Conservation (phyloP, 2,888 invertebrate species). For the Trisateles emortualis region DNA sequence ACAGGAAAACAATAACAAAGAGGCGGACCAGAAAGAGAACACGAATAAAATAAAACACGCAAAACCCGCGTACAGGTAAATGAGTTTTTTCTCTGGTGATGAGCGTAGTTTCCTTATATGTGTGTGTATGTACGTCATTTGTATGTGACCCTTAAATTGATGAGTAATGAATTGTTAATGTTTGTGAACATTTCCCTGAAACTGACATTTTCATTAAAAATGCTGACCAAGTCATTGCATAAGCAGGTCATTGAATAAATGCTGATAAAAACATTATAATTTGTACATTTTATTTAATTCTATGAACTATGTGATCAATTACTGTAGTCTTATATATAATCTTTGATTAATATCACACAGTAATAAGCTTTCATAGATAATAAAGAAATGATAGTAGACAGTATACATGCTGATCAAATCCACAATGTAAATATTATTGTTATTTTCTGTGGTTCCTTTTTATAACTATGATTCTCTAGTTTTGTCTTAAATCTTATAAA, state of each 20-base stretch:
- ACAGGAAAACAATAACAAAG: conserved; percentile 83
- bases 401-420: not conserved
- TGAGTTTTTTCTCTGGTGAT: conserved; percentile 53
- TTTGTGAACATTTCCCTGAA: conserved; percentile 20
- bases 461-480: too few species aligned
- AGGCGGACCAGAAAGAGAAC: conserved; percentile 76
- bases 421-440: too few species aligned
- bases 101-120: conserved; percentile 39
- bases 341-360: not conserved
- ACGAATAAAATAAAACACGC: conserved; percentile 84
- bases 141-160: conserved; percentile 55
- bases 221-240: conserved; percentile 33
- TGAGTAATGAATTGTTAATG: conserved; percentile 31
- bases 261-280: not conserved
- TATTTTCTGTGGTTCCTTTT: too few species aligned
- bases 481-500: too few species aligned
- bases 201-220: conserved; percentile 26
- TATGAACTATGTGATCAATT: conserved; percentile 5
- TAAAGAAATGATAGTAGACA: not conserved
- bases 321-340: conserved; percentile 1
- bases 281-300: conserved; percentile 9
- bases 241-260: conserved; percentile 14
- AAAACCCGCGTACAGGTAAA: conserved; percentile 87
- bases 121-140: conserved; percentile 41
- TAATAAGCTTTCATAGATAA: not conserved